phyloP scores from a whole-genome alignment of 92 coral and sea anemone genomes.

The Paramuricea clavata region DNA sequence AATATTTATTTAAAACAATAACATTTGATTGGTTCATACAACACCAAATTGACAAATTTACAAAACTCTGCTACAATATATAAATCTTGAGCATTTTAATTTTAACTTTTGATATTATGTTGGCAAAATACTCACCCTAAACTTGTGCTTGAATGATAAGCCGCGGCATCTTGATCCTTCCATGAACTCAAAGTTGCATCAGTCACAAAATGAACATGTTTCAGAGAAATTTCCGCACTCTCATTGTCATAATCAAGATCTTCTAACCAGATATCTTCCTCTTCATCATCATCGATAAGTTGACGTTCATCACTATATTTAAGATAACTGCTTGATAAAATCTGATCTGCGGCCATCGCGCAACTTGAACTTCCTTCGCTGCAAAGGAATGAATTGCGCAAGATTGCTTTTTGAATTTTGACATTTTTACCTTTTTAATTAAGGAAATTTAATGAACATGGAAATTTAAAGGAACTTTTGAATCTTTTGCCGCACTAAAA shows the following conservation, averaged over 20 bases:
- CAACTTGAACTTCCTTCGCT: background rate
- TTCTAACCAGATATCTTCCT: slow-evolving; percentile 58
- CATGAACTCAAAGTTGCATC: slow-evolving; percentile 94
- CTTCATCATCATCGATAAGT: slow-evolving; percentile 57
- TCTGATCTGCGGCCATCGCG: slow-evolving; percentile 20
- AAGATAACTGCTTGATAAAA: slow-evolving; percentile 33
- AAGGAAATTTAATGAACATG: background rate
- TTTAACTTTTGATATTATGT: too few relatives aligned
- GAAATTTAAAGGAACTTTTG: background rate
- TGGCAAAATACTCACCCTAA: slow-evolving; percentile 72
- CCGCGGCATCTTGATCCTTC: slow-evolving; percentile 83
- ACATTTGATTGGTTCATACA: background rate
- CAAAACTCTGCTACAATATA: background rate
- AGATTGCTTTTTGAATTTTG: background rate
- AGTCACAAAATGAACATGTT: slow-evolving; percentile 91
- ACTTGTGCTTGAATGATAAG: slow-evolving; percentile 66
- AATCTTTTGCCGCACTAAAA: too few relatives aligned
- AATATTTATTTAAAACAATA: background rate
- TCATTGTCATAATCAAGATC: slow-evolving; percentile 69
- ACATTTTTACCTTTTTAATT: background rate
- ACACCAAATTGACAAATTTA: background rate
- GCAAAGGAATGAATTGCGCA: slow-evolving; percentile 18
- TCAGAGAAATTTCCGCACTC: slow-evolving; percentile 73
- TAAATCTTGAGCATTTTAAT: background rate
- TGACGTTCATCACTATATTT: slow-evolving; percentile 50